Percentiles rank a stretch among this genome's conserved stretches.
Conservation (phyloP, 1,140 invertebrate genomes). For the Drosophila melanica region DNA sequence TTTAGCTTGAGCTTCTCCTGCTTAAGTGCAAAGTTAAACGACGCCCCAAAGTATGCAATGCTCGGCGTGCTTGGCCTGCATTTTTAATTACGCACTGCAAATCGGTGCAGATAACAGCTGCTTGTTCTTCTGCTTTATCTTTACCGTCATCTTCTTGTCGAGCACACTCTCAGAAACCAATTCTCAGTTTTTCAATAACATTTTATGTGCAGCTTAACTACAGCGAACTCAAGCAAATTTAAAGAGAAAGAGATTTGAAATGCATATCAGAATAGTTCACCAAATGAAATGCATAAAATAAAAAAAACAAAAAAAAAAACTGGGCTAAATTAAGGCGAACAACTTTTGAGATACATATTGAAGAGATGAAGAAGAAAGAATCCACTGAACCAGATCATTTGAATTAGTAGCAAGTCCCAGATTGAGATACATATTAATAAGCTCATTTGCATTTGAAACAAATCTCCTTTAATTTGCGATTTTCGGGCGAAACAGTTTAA, state of each 20-base stretch:
- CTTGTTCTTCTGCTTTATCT: constrained; percentile 1
- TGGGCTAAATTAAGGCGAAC: not conserved
- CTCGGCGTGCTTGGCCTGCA: constrained; percentile 50
- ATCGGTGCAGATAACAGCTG: constrained; percentile 54
- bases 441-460: not conserved
- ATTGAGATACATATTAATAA: not conserved
- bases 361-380: not conserved
- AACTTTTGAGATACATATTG: not conserved
- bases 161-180: constrained; percentile 14
- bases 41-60: constrained; percentile 63
- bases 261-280: not conserved
- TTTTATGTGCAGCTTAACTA: no score
- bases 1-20: constrained; percentile 32
- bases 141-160: not conserved
- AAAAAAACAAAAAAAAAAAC: no score
- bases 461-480: not conserved
- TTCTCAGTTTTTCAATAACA: constrained; percentile 14
- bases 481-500: not conserved
- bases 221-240: not conserved
- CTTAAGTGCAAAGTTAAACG: constrained; percentile 79
- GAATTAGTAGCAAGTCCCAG: no score
- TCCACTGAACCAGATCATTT: no score
- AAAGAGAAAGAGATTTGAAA: not conserved
- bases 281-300: not conserved
- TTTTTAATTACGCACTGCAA: constrained; percentile 74